A percentile compares a stretch with the other conserved stretches of the same genome.
Conservation (phyloP, 2,797 vertebrate species). For the Urocyon cinereoargenteus region DNA sequence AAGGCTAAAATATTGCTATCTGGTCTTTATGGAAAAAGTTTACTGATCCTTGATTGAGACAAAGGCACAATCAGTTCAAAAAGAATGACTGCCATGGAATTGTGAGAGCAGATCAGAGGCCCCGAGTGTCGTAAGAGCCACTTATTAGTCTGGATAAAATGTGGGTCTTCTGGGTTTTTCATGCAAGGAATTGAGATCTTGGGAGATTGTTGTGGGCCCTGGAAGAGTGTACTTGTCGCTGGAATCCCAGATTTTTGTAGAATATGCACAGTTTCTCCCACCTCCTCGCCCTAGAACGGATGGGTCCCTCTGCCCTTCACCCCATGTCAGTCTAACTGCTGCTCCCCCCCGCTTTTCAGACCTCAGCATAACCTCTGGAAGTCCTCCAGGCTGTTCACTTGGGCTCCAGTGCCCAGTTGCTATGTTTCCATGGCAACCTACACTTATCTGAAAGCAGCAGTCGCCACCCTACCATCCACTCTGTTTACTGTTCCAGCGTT, state of each 20-base stretch:
- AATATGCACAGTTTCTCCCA: fast-evolving
- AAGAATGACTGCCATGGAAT: fast-evolving
- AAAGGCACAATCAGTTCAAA: background rate
- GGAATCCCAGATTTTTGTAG: background rate
- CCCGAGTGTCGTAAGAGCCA: fast-evolving
- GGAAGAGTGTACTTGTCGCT: fast-evolving
- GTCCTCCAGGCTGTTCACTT: fast-evolving
- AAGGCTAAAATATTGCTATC: fast-evolving
- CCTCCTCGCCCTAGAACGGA: background rate
- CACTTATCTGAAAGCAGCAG: fast-evolving
- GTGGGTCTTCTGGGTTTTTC: too few relatives aligned
- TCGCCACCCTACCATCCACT: fast-evolving
- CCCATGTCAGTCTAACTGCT: background rate
- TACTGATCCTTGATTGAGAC: background rate
- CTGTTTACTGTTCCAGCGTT: fast-evolving
- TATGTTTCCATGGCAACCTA: fast-evolving
- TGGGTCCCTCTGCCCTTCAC: background rate
- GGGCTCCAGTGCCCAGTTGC: fast-evolving
- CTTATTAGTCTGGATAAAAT: fast-evolving
- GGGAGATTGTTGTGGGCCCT: background rate
- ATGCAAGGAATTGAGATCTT: fast-evolving
- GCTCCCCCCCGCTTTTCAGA: background rate
- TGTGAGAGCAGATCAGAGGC: background rate
- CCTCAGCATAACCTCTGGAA: background rate
- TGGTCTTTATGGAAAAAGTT: background rate